These are phyloP conservation scores for Aptenodytes patagonicus DNA, from an alignment of 2,113 vertebrate species.

Conservation along the genomic window DNA sequence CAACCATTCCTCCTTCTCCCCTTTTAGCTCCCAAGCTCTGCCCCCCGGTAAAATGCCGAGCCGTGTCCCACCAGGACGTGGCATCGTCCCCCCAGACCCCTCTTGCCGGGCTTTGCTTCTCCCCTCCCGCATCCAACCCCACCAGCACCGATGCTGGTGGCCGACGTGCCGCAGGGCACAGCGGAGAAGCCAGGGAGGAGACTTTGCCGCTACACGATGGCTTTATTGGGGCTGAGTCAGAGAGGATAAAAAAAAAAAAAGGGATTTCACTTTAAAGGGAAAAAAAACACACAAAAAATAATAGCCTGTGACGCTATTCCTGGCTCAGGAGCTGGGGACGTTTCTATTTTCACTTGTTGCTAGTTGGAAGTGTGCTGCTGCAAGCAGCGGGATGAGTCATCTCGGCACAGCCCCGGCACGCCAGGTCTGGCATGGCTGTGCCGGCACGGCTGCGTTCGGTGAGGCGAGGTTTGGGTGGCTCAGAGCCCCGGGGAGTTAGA, in stretches of 20 bases:
- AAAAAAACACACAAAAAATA: background rate
- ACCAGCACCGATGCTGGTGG: fast-evolving
- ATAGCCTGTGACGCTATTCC: background rate
- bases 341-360: background rate
- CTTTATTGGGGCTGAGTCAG: background rate
- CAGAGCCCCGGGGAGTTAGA: fast-evolving
- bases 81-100: fast-evolving
- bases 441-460: fast-evolving
- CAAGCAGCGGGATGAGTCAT: background rate
- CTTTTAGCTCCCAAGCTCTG: background rate
- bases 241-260: too few species aligned
- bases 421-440: background rate
- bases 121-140: background rate
- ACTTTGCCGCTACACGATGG: fast-evolving
- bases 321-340: background rate
- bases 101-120: fast-evolving
- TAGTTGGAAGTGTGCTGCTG: background rate
- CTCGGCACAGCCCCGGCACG: background rate
- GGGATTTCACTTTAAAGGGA: background rate
- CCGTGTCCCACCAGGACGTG: fast-evolving
- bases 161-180: background rate
- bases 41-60: fast-evolving
- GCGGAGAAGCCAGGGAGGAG: background rate
- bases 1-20: background rate
- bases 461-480: background rate